phyloP scores from a whole-genome alignment of 1,140 invertebrate species.

The Brachionus paranguensis region DNA sequence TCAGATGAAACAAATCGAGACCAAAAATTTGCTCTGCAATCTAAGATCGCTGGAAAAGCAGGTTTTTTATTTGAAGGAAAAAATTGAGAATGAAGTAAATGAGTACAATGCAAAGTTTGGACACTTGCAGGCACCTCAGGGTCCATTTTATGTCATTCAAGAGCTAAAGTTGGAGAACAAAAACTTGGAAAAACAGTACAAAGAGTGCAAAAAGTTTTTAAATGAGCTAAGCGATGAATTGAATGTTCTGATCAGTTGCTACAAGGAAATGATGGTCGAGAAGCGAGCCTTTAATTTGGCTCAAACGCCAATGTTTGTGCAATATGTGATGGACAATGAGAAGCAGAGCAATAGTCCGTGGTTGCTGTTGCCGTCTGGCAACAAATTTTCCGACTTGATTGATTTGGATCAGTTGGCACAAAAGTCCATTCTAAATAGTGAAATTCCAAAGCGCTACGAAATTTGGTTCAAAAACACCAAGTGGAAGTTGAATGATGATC shows the following conservation, averaged over 20 bases:
- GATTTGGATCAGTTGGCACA: conserved; percentile 19
- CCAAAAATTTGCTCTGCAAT: conserved; percentile 1
- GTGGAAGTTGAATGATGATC: conserved; percentile 91
- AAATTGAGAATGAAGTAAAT: conserved; percentile 23
- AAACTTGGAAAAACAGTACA: conserved; percentile 29
- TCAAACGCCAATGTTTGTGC: conserved; percentile 20
- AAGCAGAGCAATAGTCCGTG: conserved; percentile 39
- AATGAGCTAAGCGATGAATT: conserved; percentile 28
- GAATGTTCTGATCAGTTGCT: conserved; percentile 10
- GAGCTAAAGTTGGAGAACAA: conserved; percentile 15
- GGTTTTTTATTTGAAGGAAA: conserved; percentile 24
- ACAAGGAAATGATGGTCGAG: conserved; percentile 34
- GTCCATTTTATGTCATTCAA: conserved; percentile 15
- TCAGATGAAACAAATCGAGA: conserved; percentile 28
- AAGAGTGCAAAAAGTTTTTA: conserved; percentile 27
- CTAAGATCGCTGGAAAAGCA: conserved; percentile 3
- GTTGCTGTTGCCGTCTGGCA: conserved; percentile 53
- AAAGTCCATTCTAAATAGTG: conserved; percentile 17
- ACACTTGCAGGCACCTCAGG: background rate
- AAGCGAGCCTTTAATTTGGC: conserved; percentile 11
- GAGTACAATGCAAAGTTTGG: conserved; percentile 7
- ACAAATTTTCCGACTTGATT: conserved; percentile 62
- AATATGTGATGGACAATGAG: conserved; percentile 40
- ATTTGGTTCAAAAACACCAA: conserved; percentile 98
- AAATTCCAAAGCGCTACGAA: conserved; percentile 70